Base-by-base conservation (phyloP, 2,888 invertebrate genomes). In the Epinotia bilunana region DNA sequence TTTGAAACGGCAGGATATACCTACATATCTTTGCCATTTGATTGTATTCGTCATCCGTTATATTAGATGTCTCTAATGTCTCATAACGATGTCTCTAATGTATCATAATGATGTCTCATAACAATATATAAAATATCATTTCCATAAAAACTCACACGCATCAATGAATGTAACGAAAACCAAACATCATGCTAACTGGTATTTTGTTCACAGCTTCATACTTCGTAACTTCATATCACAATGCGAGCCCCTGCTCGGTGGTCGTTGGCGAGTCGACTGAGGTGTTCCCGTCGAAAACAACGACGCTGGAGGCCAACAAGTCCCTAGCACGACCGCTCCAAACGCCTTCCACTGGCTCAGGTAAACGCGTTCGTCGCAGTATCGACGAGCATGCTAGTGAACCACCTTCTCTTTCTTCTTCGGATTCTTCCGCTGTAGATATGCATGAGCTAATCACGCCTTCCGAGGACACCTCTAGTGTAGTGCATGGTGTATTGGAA, bases 211-310 rank as follows among this genome's bases (percentile, higher is more conserved):
- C 95, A 97, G 97, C 96, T 80, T 97, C 97, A 84, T 97, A 97
- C 92, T 95, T 97, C 83, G 95, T 97, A 84, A 97, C 97, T 91
- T 97, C 97, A 90, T 97, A 97, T 94, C 96, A 97, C 91, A 96
- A 96, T 84, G 95, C 97, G 80, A 97, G 97, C 89, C 96, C 97
- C 77, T 98, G 98, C 95, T 96, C 97, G 86, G 97, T 98, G 83
- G 94, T 97, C 87, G 97, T 98, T 82, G 97, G 96, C 83, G 97
- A 97, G 88, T 96, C 96, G 84, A 93, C 96, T 78, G 96, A 96
- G 90, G 94, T 96, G 81, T 94, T 95, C 78, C 93, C 95, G 76
- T 95, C 96, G 75, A 97, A 97, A 91, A 95, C 96, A 79, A 95
- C 96, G 83, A 95, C 96, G 80, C 94, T 96, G 79, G 96, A 96